phyloP scores from a whole-genome alignment of 2,888 invertebrate genomes.

The Perizoma affinitatum region DNA sequence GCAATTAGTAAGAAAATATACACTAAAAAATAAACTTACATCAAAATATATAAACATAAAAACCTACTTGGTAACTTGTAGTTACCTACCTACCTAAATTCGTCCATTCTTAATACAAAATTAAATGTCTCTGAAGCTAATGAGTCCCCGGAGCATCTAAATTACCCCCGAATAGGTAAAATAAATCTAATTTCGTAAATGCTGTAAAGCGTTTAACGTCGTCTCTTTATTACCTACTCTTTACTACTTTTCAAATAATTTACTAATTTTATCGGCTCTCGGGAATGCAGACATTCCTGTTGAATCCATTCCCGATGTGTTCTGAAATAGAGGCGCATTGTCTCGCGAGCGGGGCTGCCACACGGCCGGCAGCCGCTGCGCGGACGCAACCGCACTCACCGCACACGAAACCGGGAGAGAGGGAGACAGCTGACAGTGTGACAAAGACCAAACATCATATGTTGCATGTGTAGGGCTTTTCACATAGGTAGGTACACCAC shows the following conservation, averaged over 20 bases:
- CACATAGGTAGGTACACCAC: no score
- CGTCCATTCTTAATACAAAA: conserved; percentile 2
- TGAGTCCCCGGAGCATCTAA: conserved; percentile 4
- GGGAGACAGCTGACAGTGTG: no score
- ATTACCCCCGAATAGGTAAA: conserved; percentile 16
- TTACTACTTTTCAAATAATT: conserved; percentile 31
- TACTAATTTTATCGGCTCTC: conserved; percentile 34
- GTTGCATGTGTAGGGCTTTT: no score
- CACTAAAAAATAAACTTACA: no score
- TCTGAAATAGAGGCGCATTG: conserved; percentile 45
- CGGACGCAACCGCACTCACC: neutral
- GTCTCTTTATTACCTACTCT: conserved; percentile 18
- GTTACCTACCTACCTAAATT: no score
- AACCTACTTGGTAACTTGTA: no score
- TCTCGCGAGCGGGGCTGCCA: conserved; percentile 24
- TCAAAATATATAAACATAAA: no score
- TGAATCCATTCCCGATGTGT: conserved; percentile 9
- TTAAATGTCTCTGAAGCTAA: neutral
- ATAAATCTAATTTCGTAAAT: conserved; percentile 33
- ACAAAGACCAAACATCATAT: no score
- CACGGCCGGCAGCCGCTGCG: neutral
- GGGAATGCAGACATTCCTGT: conserved; percentile 27
- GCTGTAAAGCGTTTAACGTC: conserved; percentile 35
- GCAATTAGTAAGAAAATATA: no score
- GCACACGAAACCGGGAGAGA: neutral